Conservation (phyloP, 23 tunicate genomes). For the Pegea sp. region DNA sequence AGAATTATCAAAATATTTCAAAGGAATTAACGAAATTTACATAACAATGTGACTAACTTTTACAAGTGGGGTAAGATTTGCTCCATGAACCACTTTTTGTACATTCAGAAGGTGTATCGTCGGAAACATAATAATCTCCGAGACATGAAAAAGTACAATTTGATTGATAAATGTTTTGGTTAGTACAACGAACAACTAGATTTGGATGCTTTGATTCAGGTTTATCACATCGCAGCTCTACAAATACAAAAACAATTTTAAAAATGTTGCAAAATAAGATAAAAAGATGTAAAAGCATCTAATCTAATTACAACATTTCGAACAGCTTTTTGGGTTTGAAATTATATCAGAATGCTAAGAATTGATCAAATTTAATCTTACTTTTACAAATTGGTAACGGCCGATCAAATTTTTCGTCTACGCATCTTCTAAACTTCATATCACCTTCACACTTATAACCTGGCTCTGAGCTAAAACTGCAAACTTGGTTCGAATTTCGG, state of each 20-base stretch:
- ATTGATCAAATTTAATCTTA: too few relatives aligned
- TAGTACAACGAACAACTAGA: conserved; percentile 11
- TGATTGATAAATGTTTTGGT: conserved; percentile 10
- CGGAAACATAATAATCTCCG: conserved; percentile 10
- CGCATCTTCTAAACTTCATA: too few relatives aligned
- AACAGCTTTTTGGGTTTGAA: too few relatives aligned
- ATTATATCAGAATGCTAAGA: too few relatives aligned
- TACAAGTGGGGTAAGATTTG: conserved; percentile 16
- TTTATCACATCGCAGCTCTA: not conserved
- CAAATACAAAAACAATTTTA: not conserved
- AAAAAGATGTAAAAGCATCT: not conserved
- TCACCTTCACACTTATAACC: too few relatives aligned
- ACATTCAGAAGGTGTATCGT: conserved; percentile 10
- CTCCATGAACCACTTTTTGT: conserved; percentile 17
- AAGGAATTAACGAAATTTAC: not conserved
- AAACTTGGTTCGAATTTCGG: too few relatives aligned
- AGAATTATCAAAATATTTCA: not conserved
- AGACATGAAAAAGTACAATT: conserved; percentile 32
- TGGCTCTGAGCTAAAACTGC: conserved; percentile 14
- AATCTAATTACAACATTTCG: too few relatives aligned
- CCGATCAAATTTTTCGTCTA: too few relatives aligned
- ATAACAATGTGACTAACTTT: conserved; percentile 17
- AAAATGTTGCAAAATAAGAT: not conserved
- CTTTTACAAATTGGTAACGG: too few relatives aligned
- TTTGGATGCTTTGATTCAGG: not conserved